Percentiles rank a stretch among this genome's conserved stretches.
Evolutionary conservation across 35 echinoderm and acorn worm species (phyloP).

Genomic region (Chiridota heheva): DNA sequence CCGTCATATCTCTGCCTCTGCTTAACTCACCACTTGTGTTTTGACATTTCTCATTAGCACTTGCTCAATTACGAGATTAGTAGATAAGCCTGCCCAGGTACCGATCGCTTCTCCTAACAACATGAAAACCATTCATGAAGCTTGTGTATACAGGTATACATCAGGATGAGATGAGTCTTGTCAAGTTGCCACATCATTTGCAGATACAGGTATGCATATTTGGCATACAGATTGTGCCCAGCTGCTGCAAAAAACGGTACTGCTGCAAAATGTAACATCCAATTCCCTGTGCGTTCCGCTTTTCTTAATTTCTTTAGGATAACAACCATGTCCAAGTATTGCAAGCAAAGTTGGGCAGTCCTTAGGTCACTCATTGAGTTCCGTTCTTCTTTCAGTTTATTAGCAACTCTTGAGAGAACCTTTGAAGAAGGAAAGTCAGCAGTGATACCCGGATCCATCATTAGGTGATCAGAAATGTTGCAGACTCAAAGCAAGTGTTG

Average conservation of each 20-base stretch:
- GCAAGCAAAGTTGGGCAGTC: no score
- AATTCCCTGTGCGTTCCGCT: slow-evolving; percentile 15
- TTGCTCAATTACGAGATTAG: slow-evolving; percentile 64
- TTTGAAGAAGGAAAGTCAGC: slow-evolving; percentile 23
- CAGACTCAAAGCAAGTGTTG: slow-evolving; percentile 1
- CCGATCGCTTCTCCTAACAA: slow-evolving; percentile 34
- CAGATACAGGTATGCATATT: slow-evolving; percentile 45
- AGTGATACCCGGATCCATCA: background rate
- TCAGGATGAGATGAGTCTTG: slow-evolving; percentile 43
- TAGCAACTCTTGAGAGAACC: background rate
- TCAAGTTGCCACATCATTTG: slow-evolving; percentile 31
- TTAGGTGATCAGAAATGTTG: slow-evolving; percentile 25
- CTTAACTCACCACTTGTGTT: slow-evolving; percentile 60
- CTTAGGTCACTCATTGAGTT: background rate
- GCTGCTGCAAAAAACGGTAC: slow-evolving; percentile 62
- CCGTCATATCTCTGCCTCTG: slow-evolving; percentile 39
- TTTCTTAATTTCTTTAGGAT: no score
- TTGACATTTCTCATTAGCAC: slow-evolving; percentile 68
- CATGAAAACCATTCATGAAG: slow-evolving; percentile 37
- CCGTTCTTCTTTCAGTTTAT: background rate
- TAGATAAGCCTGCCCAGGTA: slow-evolving; percentile 60
- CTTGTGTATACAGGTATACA: slow-evolving; percentile 4
- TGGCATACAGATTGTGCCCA: slow-evolving; percentile 59
- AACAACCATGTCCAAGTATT: no score
- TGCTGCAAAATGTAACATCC: slow-evolving; percentile 32